phyloP scores from a whole-genome alignment of 2,113 vertebrate genomes.

The Zosterops pallidus region DNA sequence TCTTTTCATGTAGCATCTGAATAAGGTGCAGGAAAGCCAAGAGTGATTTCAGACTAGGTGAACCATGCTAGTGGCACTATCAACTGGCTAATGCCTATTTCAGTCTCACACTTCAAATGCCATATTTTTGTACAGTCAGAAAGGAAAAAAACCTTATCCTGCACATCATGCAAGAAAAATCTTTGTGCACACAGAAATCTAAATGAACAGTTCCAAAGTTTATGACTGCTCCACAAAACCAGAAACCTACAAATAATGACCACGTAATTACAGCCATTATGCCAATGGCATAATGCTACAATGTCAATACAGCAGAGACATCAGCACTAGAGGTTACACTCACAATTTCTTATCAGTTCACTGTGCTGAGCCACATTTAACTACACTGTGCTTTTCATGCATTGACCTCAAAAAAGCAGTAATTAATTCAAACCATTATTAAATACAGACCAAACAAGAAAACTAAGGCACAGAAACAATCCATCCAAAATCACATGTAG shows the following conservation, averaged over 20 bases:
- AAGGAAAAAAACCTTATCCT: fast-evolving
- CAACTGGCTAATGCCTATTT: neutral
- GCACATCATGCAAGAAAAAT: neutral
- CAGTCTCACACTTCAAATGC: neutral
- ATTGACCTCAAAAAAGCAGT: neutral
- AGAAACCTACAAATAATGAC: neutral
- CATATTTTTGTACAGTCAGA: neutral
- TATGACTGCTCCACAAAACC: neutral
- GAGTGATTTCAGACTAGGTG: neutral
- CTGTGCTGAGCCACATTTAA: neutral
- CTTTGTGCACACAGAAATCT: neutral
- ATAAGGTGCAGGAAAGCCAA: neutral
- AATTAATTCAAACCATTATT: neutral
- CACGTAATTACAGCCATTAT: neutral
- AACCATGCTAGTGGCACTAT: neutral
- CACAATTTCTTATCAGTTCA: fast-evolving
- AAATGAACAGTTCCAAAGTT: neutral
- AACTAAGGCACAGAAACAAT: neutral
- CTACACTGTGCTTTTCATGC: neutral
- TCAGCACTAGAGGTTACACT: neutral
- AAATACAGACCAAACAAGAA: neutral
- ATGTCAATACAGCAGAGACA: neutral
- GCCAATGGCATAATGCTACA: neutral
- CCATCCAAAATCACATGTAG: neutral
- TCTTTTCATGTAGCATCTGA: neutral